phyloP scores from a whole-genome alignment of 1,140 invertebrate genomes.

The fruit fly (Drosophila melanogaster) region Release_6_plus_ISO1_MT NT_037436.4:22835501-22836000 shows the following conservation, averaged over 20 bases:
- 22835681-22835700: conserved; percentile 67
- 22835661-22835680: conserved; percentile 64
- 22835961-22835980: conserved; percentile 22
- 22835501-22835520: background rate
- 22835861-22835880: conserved; percentile 32
- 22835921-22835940: background rate
- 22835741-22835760: conserved; percentile 31
- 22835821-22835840: conserved; percentile 73
- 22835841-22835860: conserved; percentile 53
- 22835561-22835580: conserved; percentile 55
- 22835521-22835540: conserved; percentile 7
- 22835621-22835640: conserved; percentile 23
- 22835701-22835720: conserved; percentile 32
- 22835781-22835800: conserved; percentile 44
- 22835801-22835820: conserved; percentile 62
- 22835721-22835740: conserved; percentile 28
- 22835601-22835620: conserved; percentile 34
- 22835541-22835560: conserved; percentile 17
- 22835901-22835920: conserved; percentile 43
- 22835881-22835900: conserved; percentile 21
- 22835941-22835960: background rate
- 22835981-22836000: conserved; percentile 55
- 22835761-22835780: conserved; percentile 58
- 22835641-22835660: conserved; percentile 24
- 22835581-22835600: conserved; percentile 39